Evolutionary conservation across 2,888 invertebrate species (phyloP).

Genomic region (Euzetes globulus): DNA sequence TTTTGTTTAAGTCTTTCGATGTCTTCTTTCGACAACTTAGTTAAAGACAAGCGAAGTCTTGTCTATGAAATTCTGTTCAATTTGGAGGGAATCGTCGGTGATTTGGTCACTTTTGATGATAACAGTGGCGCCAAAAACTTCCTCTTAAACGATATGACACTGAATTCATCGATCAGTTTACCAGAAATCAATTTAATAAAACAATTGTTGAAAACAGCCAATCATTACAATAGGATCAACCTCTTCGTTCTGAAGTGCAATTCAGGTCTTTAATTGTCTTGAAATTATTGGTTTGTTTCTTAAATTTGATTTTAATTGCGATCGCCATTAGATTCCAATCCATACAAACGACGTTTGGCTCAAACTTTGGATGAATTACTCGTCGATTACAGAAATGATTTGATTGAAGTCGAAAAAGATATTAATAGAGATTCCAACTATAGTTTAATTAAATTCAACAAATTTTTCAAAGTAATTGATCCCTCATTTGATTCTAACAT

Average conservation of each 20-base stretch:
- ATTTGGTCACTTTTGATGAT: background rate
- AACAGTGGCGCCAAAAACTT: background rate
- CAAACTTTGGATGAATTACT: slow-evolving; percentile 10
- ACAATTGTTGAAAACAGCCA: background rate
- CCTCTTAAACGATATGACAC: background rate
- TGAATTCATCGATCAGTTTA: slow-evolving; percentile 9
- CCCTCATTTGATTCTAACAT: too few species aligned
- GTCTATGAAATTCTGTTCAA: background rate
- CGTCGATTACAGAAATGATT: slow-evolving; percentile 15
- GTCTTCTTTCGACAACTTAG: too few species aligned
- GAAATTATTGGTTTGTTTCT: background rate
- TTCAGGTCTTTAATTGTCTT: background rate
- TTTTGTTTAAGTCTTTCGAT: background rate
- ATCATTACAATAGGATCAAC: background rate
- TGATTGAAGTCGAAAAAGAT: slow-evolving; percentile 13
- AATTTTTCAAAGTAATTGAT: slow-evolving; percentile 14
- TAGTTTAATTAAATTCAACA: slow-evolving; percentile 1
- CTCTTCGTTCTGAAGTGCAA: background rate
- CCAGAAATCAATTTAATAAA: slow-evolving; percentile 20
- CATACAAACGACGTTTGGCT: slow-evolving; percentile 16
- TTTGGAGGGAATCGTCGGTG: slow-evolving; percentile 23
- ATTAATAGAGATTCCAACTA: background rate
- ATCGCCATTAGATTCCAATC: background rate
- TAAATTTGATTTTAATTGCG: background rate
- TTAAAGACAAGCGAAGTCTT: slow-evolving; percentile 23